Conservation (phyloP, 2,888 invertebrate genomes). For the Iselma pallidipennis region DNA sequence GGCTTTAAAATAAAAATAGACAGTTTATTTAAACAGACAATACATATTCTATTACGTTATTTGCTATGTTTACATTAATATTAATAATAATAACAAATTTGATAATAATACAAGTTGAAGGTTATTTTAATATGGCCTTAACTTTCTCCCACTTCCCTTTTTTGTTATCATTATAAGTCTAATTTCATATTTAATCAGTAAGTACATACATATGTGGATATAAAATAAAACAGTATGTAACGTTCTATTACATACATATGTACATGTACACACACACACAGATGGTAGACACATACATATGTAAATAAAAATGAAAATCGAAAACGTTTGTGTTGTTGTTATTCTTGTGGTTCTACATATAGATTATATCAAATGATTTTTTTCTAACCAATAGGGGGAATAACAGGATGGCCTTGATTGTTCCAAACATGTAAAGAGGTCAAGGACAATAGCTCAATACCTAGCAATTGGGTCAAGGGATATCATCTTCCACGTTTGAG, state of each 20-base stretch:
- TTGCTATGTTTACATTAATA: neutral
- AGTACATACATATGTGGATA: neutral
- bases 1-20: too few species aligned
- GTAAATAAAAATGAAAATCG: too few species aligned
- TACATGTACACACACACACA: constrained; percentile 2
- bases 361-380: neutral
- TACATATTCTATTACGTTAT: neutral
- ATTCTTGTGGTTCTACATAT: neutral
- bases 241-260: constrained; percentile 13
- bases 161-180: neutral
- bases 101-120: neutral
- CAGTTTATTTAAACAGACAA: neutral
- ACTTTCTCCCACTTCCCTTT: neutral
- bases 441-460: neutral
- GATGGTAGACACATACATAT: constrained; percentile 3
- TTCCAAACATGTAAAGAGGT: neutral
- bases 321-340: too few species aligned
- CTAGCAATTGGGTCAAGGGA: constrained; percentile 6
- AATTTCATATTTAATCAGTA: neutral
- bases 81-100: neutral
- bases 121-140: neutral
- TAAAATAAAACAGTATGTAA: neutral
- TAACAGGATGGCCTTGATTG: neutral
- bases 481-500: too few species aligned
- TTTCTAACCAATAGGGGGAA: neutral